Base-by-base conservation (phyloP, 2,113 vertebrate species). In the Parus major region DNA sequence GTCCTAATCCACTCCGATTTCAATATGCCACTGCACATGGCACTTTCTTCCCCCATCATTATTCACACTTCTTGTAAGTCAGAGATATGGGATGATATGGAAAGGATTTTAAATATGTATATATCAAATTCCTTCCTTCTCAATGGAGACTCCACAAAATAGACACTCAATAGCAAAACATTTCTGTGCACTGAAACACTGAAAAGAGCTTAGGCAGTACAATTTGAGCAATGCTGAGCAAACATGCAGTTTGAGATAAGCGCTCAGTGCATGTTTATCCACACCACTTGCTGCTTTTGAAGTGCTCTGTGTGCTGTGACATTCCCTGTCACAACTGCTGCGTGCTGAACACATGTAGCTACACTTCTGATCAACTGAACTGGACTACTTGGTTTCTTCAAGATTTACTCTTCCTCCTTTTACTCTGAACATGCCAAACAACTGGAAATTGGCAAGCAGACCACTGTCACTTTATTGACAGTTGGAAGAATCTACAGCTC, bases 81-180 rank as follows among this genome's bases (percentile, higher is more conserved):
- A 94, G 53, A 86, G 60, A 80, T 50, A 55, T 42, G 55, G 47
- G 33, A 79, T 69, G 70, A 79, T 63, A 91, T 6, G 70, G 79
- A 76, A 92, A 92, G 31, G 33, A 87, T 91, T 91, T 72, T 12
- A 86, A 59, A 73, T 36, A 76, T 12, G 17, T 36, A 44, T 22
- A 5, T 76, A 50, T 76, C 47, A 70, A 82, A 86, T 90, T 95
- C 82, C 49, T 94, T 91, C 75, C 75, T 92, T 95, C 86, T 73
- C 71, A 88, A 18, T 86, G 63, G 75, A 91, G 66, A 47, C 13
- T 85, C n/a, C 27, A 44, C 71, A 42, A 85, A 79, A 64, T 0
- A 82, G 65, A 65, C 44, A 84, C 53, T 93, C 27, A 69, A n/a
- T 7, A 70, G 39, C 78, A 86, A 20, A 79, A 82, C 76, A 92